Evolutionary conservation across 2,888 invertebrate genomes (phyloP), one percentile per base, ranked within the genome.

Genomic region (Digitonthophagus gazella): DNA sequence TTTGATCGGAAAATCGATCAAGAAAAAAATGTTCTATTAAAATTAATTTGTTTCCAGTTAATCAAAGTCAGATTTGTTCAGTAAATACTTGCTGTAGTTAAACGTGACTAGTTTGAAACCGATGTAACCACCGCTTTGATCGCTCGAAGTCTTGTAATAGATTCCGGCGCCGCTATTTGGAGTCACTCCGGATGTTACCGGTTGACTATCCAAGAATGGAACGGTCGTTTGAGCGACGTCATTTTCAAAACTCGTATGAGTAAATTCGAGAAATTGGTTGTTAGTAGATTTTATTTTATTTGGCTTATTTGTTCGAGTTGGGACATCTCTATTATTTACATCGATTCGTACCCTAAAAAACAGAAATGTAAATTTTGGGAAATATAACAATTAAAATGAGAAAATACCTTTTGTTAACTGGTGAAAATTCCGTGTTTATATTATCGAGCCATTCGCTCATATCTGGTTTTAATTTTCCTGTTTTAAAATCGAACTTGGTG

Each of bases 361-460:
- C 0, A 58, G 2, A n/a, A n/a, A n/a, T n/a, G n/a, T n/a, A 20
- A 58, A n/a, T n/a, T n/a, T n/a, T n/a, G n/a, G n/a, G n/a, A n/a
- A n/a, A 2, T 2, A 18, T 63, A 11, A 2, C 3, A 44, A 44
- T 44, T 44, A 8, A 44, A 66, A 58, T 22, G 2, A 15, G 55
- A 54, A 5, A 20, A 22, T 44, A 65, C 67, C 67, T 57, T 14
- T 67, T 65, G 18, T 64, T 58, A 54, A 14, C 11, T 1, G n/a
- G 22, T 8, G 89, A 85, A 3, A 88, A 89, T 74, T 93, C 93
- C 0, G 95, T 95, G 78, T 93, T 92, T 78, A 93, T 93, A 77
- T 95, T 95, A 73, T 93, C 91, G 72, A 91, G 87, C 95, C 95
- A 96, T 64, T 88, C 85, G 77, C 91, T 92, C 22, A 86, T 83